Evolutionary conservation across 30 jellyfish, hydroid and myxozoan species (phyloP).

Genomic region (Clytia hemisphaerica): DNA sequence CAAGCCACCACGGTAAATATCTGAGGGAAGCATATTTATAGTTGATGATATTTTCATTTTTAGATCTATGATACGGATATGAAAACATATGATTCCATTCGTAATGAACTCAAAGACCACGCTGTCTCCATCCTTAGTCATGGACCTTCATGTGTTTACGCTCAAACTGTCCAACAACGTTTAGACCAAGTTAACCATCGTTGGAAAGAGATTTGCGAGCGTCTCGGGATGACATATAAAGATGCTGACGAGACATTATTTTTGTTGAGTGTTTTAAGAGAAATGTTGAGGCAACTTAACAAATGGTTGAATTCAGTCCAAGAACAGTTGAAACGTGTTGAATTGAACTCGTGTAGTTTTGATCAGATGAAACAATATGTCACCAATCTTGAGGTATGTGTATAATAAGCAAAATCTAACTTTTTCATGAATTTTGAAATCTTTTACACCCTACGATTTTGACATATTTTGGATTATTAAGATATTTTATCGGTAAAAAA

Average conservation of each 20-base stretch:
- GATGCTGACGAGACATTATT: slow-evolving; percentile 59
- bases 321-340: slow-evolving; percentile 14
- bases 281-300: slow-evolving; percentile 66
- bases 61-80: slow-evolving; percentile 57
- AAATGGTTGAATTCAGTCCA: slow-evolving; percentile 59
- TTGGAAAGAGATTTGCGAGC: slow-evolving; percentile 60
- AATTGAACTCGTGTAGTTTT: slow-evolving; percentile 25
- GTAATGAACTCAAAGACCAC: slow-evolving; percentile 35
- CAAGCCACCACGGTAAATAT: slow-evolving; percentile 16
- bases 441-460: background rate
- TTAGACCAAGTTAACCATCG: slow-evolving; percentile 35
- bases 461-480: too few species aligned
- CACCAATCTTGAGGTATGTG: slow-evolving; percentile 48
- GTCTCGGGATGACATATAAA: slow-evolving; percentile 49
- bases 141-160: slow-evolving; percentile 62
- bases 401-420: background rate
- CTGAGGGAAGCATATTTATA: slow-evolving; percentile 42
- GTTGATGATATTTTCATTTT: background rate
- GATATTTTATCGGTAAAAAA: too few species aligned
- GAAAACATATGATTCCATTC: slow-evolving; percentile 42
- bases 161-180: slow-evolving; percentile 37
- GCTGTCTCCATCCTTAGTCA: slow-evolving; percentile 68
- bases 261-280: slow-evolving; percentile 65
- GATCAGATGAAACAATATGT: slow-evolving; percentile 38
- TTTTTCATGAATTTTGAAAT: background rate